phyloP scores from a whole-genome alignment of 2,113 vertebrate genomes.

The Datnioides undecimradiatus region DNA sequence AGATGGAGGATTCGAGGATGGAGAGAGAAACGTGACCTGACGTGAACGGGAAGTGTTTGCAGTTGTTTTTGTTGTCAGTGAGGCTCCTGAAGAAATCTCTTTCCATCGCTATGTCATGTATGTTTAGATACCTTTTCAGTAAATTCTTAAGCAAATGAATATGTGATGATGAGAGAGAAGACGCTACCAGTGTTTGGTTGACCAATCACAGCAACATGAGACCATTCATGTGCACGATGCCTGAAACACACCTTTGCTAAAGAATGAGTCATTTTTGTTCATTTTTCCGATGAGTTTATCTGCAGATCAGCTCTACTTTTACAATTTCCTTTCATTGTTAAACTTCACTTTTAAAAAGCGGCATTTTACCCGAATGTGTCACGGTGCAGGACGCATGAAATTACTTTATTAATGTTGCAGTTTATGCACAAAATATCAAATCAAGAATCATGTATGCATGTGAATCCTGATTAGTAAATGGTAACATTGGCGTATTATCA shows the following conservation, averaged over 20 bases:
- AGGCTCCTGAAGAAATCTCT: background rate
- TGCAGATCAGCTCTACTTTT: background rate
- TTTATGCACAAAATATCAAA: background rate
- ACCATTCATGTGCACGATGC: background rate
- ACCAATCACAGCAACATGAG: background rate
- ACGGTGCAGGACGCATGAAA: no score
- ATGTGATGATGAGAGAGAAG: background rate
- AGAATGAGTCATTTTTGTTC: background rate
- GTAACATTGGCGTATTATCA: no score
- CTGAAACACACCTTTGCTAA: background rate
- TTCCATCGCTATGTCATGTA: background rate
- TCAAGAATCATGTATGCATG: no score
- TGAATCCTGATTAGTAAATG: no score
- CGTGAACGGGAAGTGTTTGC: slow-evolving; percentile 14
- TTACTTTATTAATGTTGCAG: no score
- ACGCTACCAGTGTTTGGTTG: background rate
- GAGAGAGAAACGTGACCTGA: slow-evolving; percentile 43
- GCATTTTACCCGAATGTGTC: background rate
- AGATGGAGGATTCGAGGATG: background rate
- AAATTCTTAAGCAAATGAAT: background rate
- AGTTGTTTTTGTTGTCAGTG: slow-evolving; percentile 4
- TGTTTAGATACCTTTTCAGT: background rate
- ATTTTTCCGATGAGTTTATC: no score
- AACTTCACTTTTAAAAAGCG: background rate
- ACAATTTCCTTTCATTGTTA: no score